phyloP scores from a whole-genome alignment of 2,797 vertebrate species.

The Tokudaia tokunoshimensis region DNA sequence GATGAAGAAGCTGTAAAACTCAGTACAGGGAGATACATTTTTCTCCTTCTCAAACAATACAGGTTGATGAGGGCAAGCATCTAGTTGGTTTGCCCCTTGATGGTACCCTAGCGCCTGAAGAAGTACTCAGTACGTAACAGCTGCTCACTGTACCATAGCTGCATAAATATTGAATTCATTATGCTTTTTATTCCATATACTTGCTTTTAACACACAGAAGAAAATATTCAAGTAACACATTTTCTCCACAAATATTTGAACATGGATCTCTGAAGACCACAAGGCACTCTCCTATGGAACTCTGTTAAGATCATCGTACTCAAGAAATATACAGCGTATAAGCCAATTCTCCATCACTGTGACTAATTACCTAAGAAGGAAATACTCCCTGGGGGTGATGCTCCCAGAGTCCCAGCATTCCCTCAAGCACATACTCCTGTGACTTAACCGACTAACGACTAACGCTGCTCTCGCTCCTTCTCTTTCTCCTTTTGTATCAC shows the following conservation, averaged over 20 bases:
- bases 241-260: conserved; percentile 22
- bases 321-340: neutral
- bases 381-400: neutral
- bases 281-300: conserved; percentile 2
- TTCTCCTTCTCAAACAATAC: conserved; percentile 11
- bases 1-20: neutral
- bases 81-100: neutral
- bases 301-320: neutral
- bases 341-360: neutral
- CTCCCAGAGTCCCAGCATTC: neutral
- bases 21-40: neutral
- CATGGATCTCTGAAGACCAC: neutral
- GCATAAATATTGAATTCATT: neutral
- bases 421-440: neutral
- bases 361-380: neutral
- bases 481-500: neutral
- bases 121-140: neutral
- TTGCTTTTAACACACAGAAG: neutral
- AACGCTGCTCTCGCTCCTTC: neutral
- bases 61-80: neutral
- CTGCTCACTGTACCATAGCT: neutral
- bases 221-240: neutral
- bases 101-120: neutral
- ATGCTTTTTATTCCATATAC: neutral
- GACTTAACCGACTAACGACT: neutral